Evolutionary conservation across 1,140 invertebrate genomes (phyloP).

Genomic region (Pachypsylla venusta): DNA sequence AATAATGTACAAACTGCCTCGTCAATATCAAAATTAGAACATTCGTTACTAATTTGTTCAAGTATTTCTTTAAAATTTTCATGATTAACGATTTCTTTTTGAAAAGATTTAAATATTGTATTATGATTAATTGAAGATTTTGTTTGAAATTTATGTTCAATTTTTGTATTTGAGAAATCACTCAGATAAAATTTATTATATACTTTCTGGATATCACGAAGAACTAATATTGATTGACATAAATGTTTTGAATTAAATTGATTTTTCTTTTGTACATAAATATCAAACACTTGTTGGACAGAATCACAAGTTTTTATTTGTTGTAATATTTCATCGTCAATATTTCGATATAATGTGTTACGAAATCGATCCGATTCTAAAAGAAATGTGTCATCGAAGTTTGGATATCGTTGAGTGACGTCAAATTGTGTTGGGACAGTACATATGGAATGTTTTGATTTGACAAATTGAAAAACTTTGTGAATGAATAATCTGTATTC

Average conservation of each 20-base stretch:
- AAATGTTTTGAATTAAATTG: neutral
- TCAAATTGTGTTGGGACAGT: neutral
- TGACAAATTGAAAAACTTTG: too few relatives aligned
- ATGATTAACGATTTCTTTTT: neutral
- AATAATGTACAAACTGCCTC: neutral
- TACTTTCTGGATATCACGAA: conserved; percentile 4
- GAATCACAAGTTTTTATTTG: neutral
- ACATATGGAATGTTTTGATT: too few relatives aligned
- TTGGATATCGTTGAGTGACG: neutral
- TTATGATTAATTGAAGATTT: neutral
- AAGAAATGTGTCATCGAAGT: neutral
- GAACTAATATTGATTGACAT: neutral
- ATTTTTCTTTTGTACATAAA: neutral
- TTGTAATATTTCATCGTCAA: neutral
- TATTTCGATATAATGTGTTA: conserved; percentile 1
- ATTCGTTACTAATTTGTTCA: neutral
- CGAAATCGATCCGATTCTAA: neutral
- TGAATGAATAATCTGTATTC: too few relatives aligned
- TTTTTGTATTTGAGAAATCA: neutral
- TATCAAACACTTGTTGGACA: conserved; percentile 1
- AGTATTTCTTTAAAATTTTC: neutral
- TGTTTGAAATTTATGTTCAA: neutral
- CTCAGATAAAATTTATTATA: conserved; percentile 1
- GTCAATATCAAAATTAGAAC: neutral
- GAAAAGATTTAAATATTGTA: neutral